These are phyloP conservation scores for Sebastes hubbsi DNA, from an alignment of 2,797 vertebrate species.

Conservation along the genomic window DNA sequence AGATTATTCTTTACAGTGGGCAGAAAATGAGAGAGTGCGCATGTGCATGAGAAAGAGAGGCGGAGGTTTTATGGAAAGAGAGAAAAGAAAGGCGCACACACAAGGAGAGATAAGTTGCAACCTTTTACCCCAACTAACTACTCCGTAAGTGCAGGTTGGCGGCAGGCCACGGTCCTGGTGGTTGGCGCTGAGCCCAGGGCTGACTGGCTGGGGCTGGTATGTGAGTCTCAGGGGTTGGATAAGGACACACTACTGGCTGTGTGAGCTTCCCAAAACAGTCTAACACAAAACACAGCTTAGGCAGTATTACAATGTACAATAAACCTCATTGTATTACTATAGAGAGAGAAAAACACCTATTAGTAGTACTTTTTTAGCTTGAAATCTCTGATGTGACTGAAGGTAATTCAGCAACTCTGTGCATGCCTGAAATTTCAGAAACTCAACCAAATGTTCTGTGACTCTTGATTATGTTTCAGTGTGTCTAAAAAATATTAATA, in stretches of 20 bases:
- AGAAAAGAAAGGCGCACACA: not conserved
- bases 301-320: not conserved
- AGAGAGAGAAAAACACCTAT: not conserved
- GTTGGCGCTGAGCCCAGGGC: slow-evolving; percentile 1
- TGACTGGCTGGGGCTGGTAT: not conserved
- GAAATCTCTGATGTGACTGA: not conserved
- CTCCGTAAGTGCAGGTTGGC: slow-evolving; percentile 10
- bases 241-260: slow-evolving; percentile 37
- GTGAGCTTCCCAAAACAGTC: not conserved
- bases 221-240: slow-evolving; percentile 23
- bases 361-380: not conserved
- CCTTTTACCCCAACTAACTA: not conserved
- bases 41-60: not conserved
- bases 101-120: not conserved
- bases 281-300: not conserved
- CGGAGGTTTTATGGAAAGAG: not conserved
- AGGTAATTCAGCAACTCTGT: not conserved
- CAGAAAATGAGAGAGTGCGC: not conserved
- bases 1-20: not conserved
- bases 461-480: not conserved
- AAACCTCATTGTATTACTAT: not conserved
- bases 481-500: not conserved
- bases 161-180: not conserved
- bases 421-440: not conserved
- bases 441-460: not conserved